Evolutionary conservation across 1,140 invertebrate genomes (phyloP).

Genomic region (Hestina assimilis): DNA sequence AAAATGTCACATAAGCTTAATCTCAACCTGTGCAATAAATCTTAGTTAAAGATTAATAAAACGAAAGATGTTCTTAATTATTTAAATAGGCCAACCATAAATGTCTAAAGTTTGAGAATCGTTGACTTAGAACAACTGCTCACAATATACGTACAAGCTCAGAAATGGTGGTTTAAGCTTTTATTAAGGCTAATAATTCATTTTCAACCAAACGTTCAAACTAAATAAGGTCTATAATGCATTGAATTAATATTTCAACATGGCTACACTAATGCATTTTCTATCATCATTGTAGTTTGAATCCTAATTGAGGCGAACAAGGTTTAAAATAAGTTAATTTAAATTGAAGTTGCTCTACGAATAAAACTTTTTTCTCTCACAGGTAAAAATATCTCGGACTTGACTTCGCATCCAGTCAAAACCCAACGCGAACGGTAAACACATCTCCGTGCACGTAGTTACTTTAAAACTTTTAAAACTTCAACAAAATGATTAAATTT

Average conservation of each 20-base stretch:
- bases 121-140: constrained; percentile 61
- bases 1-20: too few species aligned
- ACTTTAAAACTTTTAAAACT: constrained; percentile 25
- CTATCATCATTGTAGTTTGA: background rate
- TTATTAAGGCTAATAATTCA: constrained; percentile 13
- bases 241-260: constrained; percentile 2
- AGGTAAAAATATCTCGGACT: constrained; percentile 73
- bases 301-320: background rate
- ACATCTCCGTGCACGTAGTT: constrained; percentile 30
- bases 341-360: constrained; percentile 45
- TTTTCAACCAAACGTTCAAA: constrained; percentile 20
- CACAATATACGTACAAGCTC: constrained; percentile 52
- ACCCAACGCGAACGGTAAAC: constrained; percentile 44
- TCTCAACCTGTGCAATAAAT: too few species aligned
- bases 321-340: constrained; percentile 17
- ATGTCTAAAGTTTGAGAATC: constrained; percentile 50
- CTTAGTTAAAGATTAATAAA: background rate
- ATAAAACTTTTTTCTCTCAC: constrained; percentile 65
- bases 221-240: constrained; percentile 19
- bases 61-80: background rate
- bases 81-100: constrained; percentile 32
- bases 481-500: constrained; percentile 21
- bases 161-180: constrained; percentile 47
- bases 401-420: constrained; percentile 54
- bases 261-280: constrained; percentile 38